phyloP scores from a whole-genome alignment of 2,888 invertebrate species.

The Heteromyza rotundicornis region DNA sequence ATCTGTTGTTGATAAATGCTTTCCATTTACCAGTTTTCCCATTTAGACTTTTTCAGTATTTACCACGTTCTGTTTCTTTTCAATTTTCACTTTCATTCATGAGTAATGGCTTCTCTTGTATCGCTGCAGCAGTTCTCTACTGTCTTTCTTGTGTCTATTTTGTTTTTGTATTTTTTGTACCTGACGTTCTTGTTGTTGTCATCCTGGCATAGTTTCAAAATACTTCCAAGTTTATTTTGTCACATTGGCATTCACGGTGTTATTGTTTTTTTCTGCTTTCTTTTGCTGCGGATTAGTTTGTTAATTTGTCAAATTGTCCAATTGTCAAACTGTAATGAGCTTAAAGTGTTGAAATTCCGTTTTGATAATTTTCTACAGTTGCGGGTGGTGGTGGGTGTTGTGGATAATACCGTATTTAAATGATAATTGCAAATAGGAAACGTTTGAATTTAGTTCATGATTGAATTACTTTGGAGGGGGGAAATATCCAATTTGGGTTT shows the following conservation, averaged over 20 bases:
- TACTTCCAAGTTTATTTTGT: too few species aligned
- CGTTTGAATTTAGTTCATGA: too few species aligned
- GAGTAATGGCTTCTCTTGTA: conserved; percentile 28
- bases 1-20: conserved; percentile 10
- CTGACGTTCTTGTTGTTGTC: neutral
- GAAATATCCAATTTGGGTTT: too few species aligned
- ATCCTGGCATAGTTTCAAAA: too few species aligned
- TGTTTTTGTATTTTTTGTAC: neutral
- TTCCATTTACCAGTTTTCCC: neutral
- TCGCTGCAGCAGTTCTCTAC: too few species aligned
- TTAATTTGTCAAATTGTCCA: neutral
- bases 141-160: too few species aligned
- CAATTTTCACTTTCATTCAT: conserved; percentile 26
- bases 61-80: conserved; percentile 7
- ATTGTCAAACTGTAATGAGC: neutral
- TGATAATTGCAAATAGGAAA: too few species aligned
- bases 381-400: neutral
- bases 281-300: too few species aligned
- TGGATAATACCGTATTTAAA: too few species aligned
- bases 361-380: neutral
- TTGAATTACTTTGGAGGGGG: too few species aligned
- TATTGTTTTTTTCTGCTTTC: too few species aligned
- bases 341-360: neutral
- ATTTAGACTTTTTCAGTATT: neutral
- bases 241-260: too few species aligned